Base-by-base conservation (phyloP, 2,797 vertebrate genomes). In the Onychomys torridus region DNA sequence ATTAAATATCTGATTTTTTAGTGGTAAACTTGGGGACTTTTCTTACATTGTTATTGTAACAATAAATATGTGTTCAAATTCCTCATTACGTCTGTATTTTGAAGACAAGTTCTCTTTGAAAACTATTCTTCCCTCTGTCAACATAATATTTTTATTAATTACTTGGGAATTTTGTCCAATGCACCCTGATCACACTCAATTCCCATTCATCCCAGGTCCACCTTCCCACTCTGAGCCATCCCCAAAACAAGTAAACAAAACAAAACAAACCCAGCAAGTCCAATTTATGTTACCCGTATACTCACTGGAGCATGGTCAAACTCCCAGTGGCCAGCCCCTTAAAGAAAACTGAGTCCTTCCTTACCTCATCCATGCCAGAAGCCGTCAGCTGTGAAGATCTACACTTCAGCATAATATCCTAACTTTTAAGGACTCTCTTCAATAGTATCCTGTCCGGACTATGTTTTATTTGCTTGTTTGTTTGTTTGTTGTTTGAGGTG, bases 1-100 rank as follows among this genome's bases (percentile, higher is more conserved):
- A 46, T 92, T 94, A n/a, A 75, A 89, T 94, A 81, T 12, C 67
- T 69, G 23, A 89, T 37, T 61, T 84, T 76, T 85, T 92, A 86
- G 55, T 81, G 34, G 32, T 75, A 81, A 94, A 59, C 76, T 90
- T 46, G 46, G 37, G 87, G 14, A 34, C 43, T 81, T 86, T 83
- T 49, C 59, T 90, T 82, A 63, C 14, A 71, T 89, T 86, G 40
- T 71, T 90, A 76, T 13, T 94, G 81, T 94, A 86, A 86, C 63
- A 82, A 32, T 19, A 23, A 93, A n/a, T 78, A 11, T 63, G 7
- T 92, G 37, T 71, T 94, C 69, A 92, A 81, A 55, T 79, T 86
- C 52, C 61, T 90, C 79, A 71, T 95, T n/a, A 86, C 14, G 4
- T 92, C 63, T 82, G 12, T 89, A 12, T 76, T 87, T 87, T 94